Base-by-base conservation (phyloP, 1,140 invertebrate species). In the Elymnias hypermnestra region DNA sequence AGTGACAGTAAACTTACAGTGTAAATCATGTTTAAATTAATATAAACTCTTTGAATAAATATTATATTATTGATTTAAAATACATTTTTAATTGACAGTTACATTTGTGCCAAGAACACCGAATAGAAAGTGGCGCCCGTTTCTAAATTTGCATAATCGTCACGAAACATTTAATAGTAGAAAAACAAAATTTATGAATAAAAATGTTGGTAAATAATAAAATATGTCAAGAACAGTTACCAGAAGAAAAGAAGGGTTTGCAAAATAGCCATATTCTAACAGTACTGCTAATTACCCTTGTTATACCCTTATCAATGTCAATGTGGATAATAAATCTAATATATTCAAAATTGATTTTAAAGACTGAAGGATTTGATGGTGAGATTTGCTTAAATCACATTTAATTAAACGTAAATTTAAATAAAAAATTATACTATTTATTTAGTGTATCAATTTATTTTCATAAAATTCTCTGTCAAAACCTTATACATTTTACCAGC, bases 321-420 rank as follows among this genome's bases (percentile, higher is more conserved):
- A 88, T 93, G 82, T 94, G 92, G 92, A 87, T 90, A 49, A 87
- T 89, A 25, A 93, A 93, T 70, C 78, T 92, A 31, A 85, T 89
- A 8, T 90, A 92, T 63, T 89, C 89, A 0, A 89, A 89, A 53
- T 73, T 93, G 13, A 61, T 93, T 14, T 66, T 79, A 42, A 61
- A 66, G 12, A 61, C 52, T 15, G 78, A 88, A 48, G 76, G 76
- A 23, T 78, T 84, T 40, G 89, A 90, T 74, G 90, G 91, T 91
- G 81, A 84, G 65, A 35, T n/a, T n/a, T n/a, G n/a, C n/a, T n/a
- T n/a, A n/a, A n/a, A n/a, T n/a, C n/a, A n/a, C n/a, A n/a, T n/a
- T n/a, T n/a, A n/a, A n/a, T n/a, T n/a, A n/a, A n/a, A n/a, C n/a
- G n/a, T n/a, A n/a, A n/a, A n/a, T n/a, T n/a, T n/a, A n/a, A n/a